Base-by-base conservation (phyloP, 1,140 invertebrate genomes). In the Drosophila ficusphila region DNA sequence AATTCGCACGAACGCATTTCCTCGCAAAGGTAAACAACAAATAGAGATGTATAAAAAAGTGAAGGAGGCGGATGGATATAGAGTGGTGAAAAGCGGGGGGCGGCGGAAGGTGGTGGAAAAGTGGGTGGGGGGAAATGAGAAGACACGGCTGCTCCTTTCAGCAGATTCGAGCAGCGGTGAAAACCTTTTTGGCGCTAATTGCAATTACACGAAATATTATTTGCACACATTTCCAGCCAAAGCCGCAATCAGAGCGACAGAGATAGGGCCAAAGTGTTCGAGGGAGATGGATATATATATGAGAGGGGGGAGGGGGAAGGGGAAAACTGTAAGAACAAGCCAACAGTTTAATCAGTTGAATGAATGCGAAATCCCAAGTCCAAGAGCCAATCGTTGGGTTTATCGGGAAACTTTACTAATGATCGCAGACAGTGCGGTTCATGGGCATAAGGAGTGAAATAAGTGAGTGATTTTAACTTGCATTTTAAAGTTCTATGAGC, bases 131-230 rank as follows among this genome's bases (percentile, higher is more conserved):
- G 47, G 19, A 23, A 34, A 34, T 9, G 25, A 48, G 49, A 67
- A 33, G 33, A 38, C 6, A 49, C 27, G 18, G 42, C 34, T 34
- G 29, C 33, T 52, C 41, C 44, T 18, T 52, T 48, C 16, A n/a
- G 23, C 31, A 3, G 9, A 44, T 21, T 25, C 31, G 61, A 53
- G 29, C 1, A 53, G 29, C 1, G 44, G 19, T 18, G 67, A 41
- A 61, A 75, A 67, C 54, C 71, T 36, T 57, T 79, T 76, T 71
- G 46, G 49, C 71, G 56, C 65, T 76, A 79, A 81, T 81, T 79
- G 77, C 77, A 81, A 79, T 81, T 81, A 79, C 54, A 79, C 54
- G 60, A 79, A 81, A 76, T 81, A 81, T 81, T 79, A 69, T 79
- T 81, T 81, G 76, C 67, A 72, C 58, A 76, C 74, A 77, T 48